These are phyloP conservation scores for Drosophila nannoptera DNA, from an alignment of 1,140 invertebrate genomes.

Conservation along the genomic window DNA sequence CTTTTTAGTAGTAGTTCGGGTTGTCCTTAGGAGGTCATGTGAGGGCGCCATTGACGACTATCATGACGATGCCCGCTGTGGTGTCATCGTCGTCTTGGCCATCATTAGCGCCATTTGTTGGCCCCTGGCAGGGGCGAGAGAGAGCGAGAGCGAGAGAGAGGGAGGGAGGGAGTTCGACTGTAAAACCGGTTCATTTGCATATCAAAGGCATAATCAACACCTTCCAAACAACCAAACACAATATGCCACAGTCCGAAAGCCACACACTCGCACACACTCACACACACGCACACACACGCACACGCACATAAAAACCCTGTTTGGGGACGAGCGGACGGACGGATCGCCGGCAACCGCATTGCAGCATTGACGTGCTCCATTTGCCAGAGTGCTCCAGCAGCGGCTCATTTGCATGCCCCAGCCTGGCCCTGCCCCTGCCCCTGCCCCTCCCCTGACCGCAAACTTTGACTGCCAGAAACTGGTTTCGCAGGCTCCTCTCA, in stretches of 20 bases:
- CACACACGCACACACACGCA: slow-evolving; percentile 2
- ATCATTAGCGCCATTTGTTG: slow-evolving; percentile 75
- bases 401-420: slow-evolving; percentile 10
- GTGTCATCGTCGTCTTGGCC: slow-evolving; percentile 64
- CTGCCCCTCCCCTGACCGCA: not conserved
- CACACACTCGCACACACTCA: slow-evolving; percentile 27
- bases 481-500: slow-evolving; percentile 32
- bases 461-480: slow-evolving; percentile 16
- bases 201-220: slow-evolving; percentile 77
- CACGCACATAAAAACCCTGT: slow-evolving; percentile 22
- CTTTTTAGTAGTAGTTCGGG: slow-evolving; percentile 41
- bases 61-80: slow-evolving; percentile 52
- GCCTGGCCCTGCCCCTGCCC: not conserved
- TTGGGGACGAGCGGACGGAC: slow-evolving; percentile 8
- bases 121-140: not conserved
- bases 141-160: slow-evolving; percentile 1
- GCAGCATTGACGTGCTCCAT: slow-evolving; percentile 66
- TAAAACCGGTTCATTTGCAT: slow-evolving; percentile 76
- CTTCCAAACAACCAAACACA: slow-evolving; percentile 54
- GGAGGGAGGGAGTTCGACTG: slow-evolving; percentile 12
- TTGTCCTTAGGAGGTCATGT: slow-evolving; percentile 46
- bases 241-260: slow-evolving; percentile 42
- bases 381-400: slow-evolving; percentile 43
- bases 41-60: slow-evolving; percentile 14
- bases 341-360: slow-evolving; percentile 39